Evolutionary conservation across 2,888 invertebrate genomes (phyloP).

Genomic region (Coecobrya sp.): DNA sequence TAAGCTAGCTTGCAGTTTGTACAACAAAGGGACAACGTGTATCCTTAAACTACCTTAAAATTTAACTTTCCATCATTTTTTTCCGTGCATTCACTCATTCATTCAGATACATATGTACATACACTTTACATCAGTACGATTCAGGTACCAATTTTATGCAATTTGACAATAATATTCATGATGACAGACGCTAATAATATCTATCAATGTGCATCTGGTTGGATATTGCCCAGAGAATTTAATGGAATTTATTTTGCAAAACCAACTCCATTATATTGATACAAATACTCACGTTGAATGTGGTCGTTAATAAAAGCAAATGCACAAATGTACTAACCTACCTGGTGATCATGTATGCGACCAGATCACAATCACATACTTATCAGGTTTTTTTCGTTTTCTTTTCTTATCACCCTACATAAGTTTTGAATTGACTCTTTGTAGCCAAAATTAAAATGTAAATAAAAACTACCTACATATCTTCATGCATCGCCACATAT

Average conservation of each 20-base stretch:
- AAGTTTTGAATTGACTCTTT: not conserved
- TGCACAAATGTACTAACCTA: not conserved
- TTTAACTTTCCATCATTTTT: not conserved
- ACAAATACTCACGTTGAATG: not conserved
- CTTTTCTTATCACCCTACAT: not conserved
- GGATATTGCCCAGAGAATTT: too few species aligned
- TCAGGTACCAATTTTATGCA: too few species aligned
- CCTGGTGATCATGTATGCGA: not conserved
- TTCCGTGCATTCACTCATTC: not conserved
- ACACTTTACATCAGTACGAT: too few species aligned
- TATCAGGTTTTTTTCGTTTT: not conserved
- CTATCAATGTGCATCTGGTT: too few species aligned
- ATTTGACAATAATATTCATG: too few species aligned
- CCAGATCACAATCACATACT: not conserved
- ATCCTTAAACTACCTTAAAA: not conserved
- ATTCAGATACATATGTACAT: too few species aligned
- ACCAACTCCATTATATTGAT: not conserved
- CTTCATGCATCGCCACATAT: conserved; percentile 56
- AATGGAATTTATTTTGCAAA: not conserved
- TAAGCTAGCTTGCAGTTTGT: not conserved
- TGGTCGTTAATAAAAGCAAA: not conserved
- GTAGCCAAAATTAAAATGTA: not conserved
- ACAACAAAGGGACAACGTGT: too few species aligned
- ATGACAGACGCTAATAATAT: too few species aligned
- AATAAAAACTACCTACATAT: conserved; percentile 32